Percentiles rank a stretch among this genome's conserved stretches.
These are phyloP conservation scores for Willowsia nigromaculata DNA, from an alignment of 2,888 invertebrate species.

Conservation along the genomic window DNA sequence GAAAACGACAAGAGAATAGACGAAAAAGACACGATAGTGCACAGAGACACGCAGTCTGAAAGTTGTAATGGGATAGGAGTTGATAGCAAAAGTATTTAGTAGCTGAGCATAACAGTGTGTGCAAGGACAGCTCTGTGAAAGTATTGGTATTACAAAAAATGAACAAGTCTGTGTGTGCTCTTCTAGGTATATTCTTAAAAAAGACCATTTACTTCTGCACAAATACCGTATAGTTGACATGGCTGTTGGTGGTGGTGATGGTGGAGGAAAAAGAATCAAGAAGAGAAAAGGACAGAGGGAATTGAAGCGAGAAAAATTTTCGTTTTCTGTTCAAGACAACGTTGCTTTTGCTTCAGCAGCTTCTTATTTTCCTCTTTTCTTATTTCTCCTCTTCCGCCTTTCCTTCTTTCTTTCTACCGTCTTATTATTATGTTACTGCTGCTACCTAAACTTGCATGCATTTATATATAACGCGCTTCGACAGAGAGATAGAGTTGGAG, in stretches of 20 bases:
- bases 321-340: slow-evolving; percentile 78
- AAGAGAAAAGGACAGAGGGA: slow-evolving; percentile 70
- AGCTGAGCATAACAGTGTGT: background rate
- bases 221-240: background rate
- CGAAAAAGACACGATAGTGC: slow-evolving; percentile 2
- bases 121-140: background rate
- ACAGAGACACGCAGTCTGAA: background rate
- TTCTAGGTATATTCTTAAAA: background rate
- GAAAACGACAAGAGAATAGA: slow-evolving; percentile 30
- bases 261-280: slow-evolving; percentile 52
- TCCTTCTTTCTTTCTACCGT: slow-evolving; percentile 26
- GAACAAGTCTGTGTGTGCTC: background rate
- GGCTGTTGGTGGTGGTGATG: slow-evolving; percentile 22
- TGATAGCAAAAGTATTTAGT: slow-evolving; percentile 26
- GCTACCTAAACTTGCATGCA: slow-evolving; percentile 21
- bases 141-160: slow-evolving; percentile 11
- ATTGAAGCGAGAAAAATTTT: slow-evolving; percentile 78
- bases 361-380: slow-evolving; percentile 66
- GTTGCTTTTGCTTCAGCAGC: slow-evolving; percentile 73
- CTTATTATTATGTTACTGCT: slow-evolving; percentile 18
- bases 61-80: background rate
- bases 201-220: background rate
- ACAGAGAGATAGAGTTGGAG: background rate
- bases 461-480: background rate
- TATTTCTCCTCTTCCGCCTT: slow-evolving; percentile 47